phyloP scores from a whole-genome alignment of 2,113 vertebrate species.

The Ictalurus furcatus region DNA sequence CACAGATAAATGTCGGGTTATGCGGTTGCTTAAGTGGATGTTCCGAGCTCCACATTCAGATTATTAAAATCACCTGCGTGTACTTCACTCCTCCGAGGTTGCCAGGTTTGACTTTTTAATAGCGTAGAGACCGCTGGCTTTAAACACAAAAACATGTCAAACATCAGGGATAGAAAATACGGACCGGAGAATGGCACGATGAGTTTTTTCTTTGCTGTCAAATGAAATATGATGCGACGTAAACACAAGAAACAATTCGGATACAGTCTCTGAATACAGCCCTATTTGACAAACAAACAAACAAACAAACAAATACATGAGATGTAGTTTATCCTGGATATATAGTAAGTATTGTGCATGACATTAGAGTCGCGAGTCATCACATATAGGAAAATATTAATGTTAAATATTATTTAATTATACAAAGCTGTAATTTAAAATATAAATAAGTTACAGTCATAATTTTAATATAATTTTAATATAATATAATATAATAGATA shows the following conservation, averaged over 20 bases:
- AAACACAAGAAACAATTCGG: not conserved
- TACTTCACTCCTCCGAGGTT: not conserved
- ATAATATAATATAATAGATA: not conserved
- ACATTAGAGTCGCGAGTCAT: not conserved
- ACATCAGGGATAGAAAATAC: not conserved
- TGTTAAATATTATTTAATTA: not conserved
- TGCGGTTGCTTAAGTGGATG: not conserved
- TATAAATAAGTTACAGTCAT: not conserved
- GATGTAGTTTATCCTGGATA: not conserved
- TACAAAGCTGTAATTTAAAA: not conserved
- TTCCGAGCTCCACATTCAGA: not conserved
- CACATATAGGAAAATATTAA: too few relatives aligned
- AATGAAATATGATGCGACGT: not conserved
- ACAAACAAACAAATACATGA: not conserved
- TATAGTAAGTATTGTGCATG: not conserved
- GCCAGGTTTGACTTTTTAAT: not conserved
- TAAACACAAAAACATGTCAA: not conserved
- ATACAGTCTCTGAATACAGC: not conserved
- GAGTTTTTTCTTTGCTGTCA: not conserved
- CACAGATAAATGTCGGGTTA: not conserved
- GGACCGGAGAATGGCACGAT: too few relatives aligned
- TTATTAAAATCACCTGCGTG: not conserved
- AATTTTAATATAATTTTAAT: not conserved
- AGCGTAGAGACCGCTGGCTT: not conserved
- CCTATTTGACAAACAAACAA: not conserved